phyloP scores from a whole-genome alignment of 1,140 invertebrate species.

The Ridgeia piscesae region DNA sequence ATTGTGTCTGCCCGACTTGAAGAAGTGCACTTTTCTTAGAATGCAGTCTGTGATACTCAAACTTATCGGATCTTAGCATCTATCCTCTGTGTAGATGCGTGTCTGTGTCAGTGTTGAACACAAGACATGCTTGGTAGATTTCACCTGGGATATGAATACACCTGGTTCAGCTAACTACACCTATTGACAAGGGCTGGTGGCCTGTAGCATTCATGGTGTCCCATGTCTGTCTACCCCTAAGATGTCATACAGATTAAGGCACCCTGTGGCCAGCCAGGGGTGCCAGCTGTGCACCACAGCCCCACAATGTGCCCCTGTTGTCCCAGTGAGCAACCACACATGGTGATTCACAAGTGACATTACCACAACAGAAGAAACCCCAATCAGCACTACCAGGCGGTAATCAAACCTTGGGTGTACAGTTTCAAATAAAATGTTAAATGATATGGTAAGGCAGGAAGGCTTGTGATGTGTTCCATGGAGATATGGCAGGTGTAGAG shows the following conservation, averaged over 20 bases:
- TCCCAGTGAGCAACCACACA: background rate
- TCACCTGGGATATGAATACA: background rate
- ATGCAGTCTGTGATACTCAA: background rate
- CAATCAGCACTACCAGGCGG: background rate
- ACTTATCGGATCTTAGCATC: background rate
- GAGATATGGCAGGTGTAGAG: background rate
- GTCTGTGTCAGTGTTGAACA: no score
- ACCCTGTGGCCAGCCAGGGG: background rate
- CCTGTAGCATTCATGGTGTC: background rate
- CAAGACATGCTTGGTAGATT: background rate
- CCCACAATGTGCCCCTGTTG: background rate
- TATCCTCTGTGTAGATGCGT: background rate
- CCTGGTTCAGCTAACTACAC: background rate
- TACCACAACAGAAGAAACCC: background rate
- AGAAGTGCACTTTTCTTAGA: background rate
- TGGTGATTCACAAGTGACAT: background rate
- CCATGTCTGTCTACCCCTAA: background rate
- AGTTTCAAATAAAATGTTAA: constrained; percentile 2
- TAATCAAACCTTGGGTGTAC: background rate
- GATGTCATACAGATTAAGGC: background rate
- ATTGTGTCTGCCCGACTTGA: background rate
- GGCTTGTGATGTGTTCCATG: background rate
- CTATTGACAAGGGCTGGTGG: background rate
- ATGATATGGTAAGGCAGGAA: background rate
- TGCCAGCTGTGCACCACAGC: background rate